Percentiles rank a stretch among this genome's conserved stretches.
These are phyloP conservation scores for Trachythela sp. DNA, from an alignment of 64 coral and sea anemone genomes.

Conservation along the genomic window DNA sequence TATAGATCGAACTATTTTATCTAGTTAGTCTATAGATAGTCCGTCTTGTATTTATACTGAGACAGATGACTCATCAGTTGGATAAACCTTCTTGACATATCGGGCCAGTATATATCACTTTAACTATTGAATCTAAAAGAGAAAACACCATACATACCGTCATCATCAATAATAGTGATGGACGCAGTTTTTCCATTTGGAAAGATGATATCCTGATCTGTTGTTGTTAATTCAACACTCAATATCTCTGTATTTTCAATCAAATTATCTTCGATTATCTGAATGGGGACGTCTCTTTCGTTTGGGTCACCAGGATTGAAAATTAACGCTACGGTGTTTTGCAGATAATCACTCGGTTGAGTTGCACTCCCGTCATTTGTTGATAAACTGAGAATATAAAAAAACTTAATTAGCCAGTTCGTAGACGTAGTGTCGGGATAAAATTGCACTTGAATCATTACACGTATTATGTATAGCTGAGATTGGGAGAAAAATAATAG, in stretches of 20 bases:
- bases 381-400: neutral
- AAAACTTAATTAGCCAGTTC: neutral
- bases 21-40: no score
- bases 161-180: neutral
- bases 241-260: neutral
- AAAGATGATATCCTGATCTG: neutral
- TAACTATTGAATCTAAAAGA: neutral
- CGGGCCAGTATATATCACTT: neutral
- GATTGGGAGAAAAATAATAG: no score
- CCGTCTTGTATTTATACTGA: no score
- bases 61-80: no score
- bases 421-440: neutral
- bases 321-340: neutral
- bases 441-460: neutral
- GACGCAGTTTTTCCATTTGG: neutral
- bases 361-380: neutral
- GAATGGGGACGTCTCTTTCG: neutral
- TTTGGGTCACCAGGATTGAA: neutral
- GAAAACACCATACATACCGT: neutral
- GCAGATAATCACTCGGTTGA: neutral
- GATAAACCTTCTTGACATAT: neutral
- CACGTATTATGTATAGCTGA: no score
- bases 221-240: neutral
- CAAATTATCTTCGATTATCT: neutral
- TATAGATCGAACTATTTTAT: no score